Percentiles rank a stretch among this genome's conserved stretches.
phyloP scores from a whole-genome alignment of 2,797 vertebrate genomes.

The Prunella strophiata region DNA sequence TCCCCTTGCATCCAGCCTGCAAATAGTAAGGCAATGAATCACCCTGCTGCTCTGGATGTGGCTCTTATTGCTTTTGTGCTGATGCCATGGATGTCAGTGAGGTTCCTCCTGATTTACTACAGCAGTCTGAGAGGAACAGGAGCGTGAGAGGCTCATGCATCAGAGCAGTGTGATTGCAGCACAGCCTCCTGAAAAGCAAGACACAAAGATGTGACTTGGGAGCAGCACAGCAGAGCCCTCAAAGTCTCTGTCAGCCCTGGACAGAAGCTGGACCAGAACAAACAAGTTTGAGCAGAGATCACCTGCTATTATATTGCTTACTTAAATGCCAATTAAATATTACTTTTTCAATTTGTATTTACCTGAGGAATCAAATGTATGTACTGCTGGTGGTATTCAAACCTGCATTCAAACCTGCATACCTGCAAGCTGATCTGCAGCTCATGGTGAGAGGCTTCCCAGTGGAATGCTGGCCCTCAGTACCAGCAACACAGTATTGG shows the following conservation, averaged over 20 bases:
- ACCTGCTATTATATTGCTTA: background rate
- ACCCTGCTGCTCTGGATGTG: background rate
- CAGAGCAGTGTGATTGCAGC: background rate
- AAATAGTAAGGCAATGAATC: background rate
- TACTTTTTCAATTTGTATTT: background rate
- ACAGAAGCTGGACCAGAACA: background rate
- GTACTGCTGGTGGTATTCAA: background rate
- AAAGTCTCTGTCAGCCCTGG: fast-evolving
- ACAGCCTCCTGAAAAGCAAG: background rate
- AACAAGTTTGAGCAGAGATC: background rate
- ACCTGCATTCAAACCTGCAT: background rate
- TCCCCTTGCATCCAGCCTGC: background rate
- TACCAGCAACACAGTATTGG: background rate
- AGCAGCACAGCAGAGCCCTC: background rate
- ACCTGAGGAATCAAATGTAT: background rate
- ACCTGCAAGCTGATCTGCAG: background rate
- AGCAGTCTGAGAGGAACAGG: background rate
- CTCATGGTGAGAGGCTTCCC: background rate
- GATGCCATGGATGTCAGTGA: background rate
- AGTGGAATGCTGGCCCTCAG: fast-evolving
- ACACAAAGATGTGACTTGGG: background rate
- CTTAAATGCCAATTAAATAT: background rate
- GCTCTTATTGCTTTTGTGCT: background rate
- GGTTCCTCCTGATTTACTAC: background rate
- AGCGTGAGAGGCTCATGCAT: fast-evolving